These are phyloP conservation scores for Acipenser ruthenus DNA, from an alignment of 2,797 vertebrate genomes.

Conservation along the genomic window DNA sequence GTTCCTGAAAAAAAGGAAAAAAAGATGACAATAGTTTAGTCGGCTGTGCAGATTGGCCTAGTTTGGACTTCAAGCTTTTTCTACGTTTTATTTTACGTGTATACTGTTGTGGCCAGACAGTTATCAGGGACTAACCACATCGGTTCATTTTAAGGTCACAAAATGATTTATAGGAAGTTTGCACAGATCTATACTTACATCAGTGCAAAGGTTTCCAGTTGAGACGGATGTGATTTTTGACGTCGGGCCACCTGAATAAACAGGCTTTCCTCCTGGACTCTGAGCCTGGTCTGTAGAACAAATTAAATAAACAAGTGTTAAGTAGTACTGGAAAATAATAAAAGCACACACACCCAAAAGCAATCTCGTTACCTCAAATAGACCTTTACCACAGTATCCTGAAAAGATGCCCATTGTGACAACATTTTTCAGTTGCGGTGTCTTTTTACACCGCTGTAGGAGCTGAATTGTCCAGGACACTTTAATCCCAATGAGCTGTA, in stretches of 20 bases:
- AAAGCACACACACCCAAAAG: not conserved
- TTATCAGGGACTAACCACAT: too few relatives aligned
- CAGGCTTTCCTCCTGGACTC: slow-evolving; percentile 79
- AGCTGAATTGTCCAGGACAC: too few relatives aligned
- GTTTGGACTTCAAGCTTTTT: too few relatives aligned
- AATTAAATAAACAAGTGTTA: slow-evolving; percentile 14
- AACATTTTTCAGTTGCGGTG: too few relatives aligned
- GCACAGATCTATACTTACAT: slow-evolving; percentile 60
- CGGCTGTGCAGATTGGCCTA: too few relatives aligned
- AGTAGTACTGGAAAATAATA: not conserved
- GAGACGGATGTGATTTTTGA: slow-evolving; percentile 96
- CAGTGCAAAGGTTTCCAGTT: slow-evolving; percentile 92
- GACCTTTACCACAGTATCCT: too few relatives aligned
- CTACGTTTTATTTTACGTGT: too few relatives aligned
- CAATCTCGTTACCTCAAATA: too few relatives aligned
- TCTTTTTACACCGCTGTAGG: too few relatives aligned
- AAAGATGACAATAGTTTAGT: not conserved
- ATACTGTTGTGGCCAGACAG: too few relatives aligned
- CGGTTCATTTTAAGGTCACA: not conserved
- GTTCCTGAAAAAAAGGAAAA: slow-evolving; percentile 60
- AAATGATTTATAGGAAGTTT: not conserved
- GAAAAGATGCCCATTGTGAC: too few relatives aligned
- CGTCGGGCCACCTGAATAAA: slow-evolving; percentile 74
- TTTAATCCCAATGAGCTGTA: too few relatives aligned
- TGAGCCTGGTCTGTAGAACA: slow-evolving; percentile 79